Evolutionary conservation across 2,888 invertebrate species (phyloP), one percentile per base, ranked within the genome.

Genomic region (Agonum fuliginosum): DNA sequence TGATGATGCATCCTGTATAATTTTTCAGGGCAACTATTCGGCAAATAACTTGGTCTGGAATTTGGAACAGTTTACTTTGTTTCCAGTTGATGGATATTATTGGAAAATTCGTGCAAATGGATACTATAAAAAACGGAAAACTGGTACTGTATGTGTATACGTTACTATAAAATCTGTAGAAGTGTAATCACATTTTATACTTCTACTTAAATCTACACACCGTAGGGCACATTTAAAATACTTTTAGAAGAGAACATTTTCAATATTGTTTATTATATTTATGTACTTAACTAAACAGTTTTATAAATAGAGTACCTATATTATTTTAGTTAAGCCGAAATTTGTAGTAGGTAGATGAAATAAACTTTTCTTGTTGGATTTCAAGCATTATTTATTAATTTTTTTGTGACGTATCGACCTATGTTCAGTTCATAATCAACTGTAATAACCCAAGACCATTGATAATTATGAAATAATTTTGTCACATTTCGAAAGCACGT

Each of bases 11-110:
- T 14, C 3, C 2, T 8, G 1, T 4, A 22, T 54, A 6, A 20
- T 65, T 65, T 37, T 65, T n/a, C n/a, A 65, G 65, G 65, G 65
- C 2, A 30, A 65, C 10, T 65, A 37, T 19, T 19, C 17, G 2
- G 30, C 65, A 34, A 30, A 8, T 8, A 65, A 65, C 10, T 5
- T 37, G 8, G n/a, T 19, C 12, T 12, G 5, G 34, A 27, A 4
- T 5, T 41, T 27, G 27, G 22, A 14, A 4, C 24, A 37, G n/a
- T 22, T n/a, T 12, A 30, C 20, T 3, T 24, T 70, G 46, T 70
- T 48, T 48, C 30, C 70, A 22, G 10, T 41, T 3, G 14, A 37
- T 12, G 58, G 58, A 22, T 73, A 22, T 19, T 62, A 41, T 41
- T 73, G 73, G 58, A 73, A 62, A 41, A 14, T 73, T 27, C 5